Evolutionary conservation across 2,888 invertebrate species (phyloP).

Genomic region (Eulithis prunata): DNA sequence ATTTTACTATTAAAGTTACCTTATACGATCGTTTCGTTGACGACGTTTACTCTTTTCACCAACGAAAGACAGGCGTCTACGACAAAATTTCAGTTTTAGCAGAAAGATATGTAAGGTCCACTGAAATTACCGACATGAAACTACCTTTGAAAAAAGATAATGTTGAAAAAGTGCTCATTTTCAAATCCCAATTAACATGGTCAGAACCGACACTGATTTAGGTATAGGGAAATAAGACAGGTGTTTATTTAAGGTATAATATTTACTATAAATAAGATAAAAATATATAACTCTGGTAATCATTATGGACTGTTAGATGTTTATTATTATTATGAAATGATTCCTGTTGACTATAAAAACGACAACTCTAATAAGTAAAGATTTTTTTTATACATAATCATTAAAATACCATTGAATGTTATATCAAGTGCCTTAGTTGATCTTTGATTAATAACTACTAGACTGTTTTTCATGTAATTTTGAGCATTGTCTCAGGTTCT

Average conservation of each 20-base stretch:
- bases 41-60: no score
- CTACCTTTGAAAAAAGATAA: neutral
- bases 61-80: no score
- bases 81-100: no score
- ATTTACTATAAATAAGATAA: slow-evolving; percentile 17
- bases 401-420: neutral
- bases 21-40: no score
- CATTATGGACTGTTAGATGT: neutral
- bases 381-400: neutral
- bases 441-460: slow-evolving; percentile 19
- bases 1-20: no score
- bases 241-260: slow-evolving; percentile 26
- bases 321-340: slow-evolving; percentile 5
- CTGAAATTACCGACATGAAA: neutral
- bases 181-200: neutral
- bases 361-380: slow-evolving; percentile 1
- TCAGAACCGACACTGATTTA: slow-evolving; percentile 23
- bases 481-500: slow-evolving; percentile 22
- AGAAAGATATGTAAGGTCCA: neutral
- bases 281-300: slow-evolving; percentile 8
- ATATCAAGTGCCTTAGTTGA: slow-evolving; percentile 27
- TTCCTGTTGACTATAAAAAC: slow-evolving; percentile 10
- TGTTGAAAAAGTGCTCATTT: neutral
- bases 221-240: slow-evolving; percentile 31
- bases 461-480: slow-evolving; percentile 31